Evolutionary conservation across 2,797 vertebrate species (phyloP).

Genomic region (Betta splendens): DNA sequence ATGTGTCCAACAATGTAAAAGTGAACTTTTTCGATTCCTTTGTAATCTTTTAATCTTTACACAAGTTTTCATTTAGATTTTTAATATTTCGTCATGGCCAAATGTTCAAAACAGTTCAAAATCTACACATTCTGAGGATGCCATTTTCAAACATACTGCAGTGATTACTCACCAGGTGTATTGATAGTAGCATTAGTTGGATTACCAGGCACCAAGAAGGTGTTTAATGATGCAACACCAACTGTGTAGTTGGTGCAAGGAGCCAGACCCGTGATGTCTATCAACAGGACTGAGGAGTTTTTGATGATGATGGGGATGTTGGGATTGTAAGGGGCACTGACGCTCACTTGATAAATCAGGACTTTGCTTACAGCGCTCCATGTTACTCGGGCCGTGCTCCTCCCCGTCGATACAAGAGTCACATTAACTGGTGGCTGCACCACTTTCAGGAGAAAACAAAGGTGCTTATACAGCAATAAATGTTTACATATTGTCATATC

Average conservation of each 20-base stretch:
- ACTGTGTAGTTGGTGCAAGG: slow-evolving; percentile 81
- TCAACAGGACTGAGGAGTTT: slow-evolving; percentile 40
- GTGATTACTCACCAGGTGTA: slow-evolving; percentile 77
- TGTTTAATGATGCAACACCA: slow-evolving; percentile 78
- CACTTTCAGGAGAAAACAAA: slow-evolving; percentile 72
- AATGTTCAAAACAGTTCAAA: no score
- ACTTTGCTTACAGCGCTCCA: slow-evolving; percentile 73
- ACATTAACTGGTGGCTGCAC: slow-evolving; percentile 76
- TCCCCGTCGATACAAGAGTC: slow-evolving; percentile 36
- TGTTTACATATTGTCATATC: neutral
- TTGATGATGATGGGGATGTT: slow-evolving; percentile 17
- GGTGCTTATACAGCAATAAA: neutral
- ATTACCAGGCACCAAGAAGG: slow-evolving; percentile 79
- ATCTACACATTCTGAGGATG: no score
- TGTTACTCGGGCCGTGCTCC: slow-evolving; percentile 56
- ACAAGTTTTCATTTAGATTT: no score
- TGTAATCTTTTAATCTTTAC: no score
- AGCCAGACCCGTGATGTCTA: slow-evolving; percentile 70
- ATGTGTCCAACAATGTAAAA: no score
- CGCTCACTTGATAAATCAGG: slow-evolving; percentile 76
- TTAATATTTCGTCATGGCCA: no score
- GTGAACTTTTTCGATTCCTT: no score
- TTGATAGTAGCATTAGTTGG: slow-evolving; percentile 47
- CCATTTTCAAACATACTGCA: neutral
- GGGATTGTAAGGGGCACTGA: slow-evolving; percentile 51